A percentile compares a stretch with the other conserved stretches of the same genome.
phyloP scores from a whole-genome alignment of 2,888 invertebrate genomes.

The Trachelus stipa region DNA sequence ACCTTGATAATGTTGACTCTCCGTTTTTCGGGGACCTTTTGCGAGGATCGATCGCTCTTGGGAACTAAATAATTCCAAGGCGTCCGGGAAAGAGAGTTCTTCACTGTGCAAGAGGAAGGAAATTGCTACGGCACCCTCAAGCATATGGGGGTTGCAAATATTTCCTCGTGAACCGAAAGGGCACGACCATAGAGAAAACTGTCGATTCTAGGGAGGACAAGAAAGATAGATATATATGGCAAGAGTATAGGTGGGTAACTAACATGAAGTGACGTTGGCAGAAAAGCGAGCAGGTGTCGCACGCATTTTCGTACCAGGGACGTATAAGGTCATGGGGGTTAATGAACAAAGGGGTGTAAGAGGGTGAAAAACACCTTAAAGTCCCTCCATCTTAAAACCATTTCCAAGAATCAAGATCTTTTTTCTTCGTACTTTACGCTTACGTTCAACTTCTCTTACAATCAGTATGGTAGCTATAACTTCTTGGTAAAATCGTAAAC shows the following conservation, averaged over 20 bases:
- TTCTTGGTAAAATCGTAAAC: neutral
- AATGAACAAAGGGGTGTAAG: neutral
- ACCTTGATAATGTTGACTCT: neutral
- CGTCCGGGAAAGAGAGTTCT: neutral
- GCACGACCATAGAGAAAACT: neutral
- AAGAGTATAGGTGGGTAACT: neutral
- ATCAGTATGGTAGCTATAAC: neutral
- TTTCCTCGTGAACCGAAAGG: neutral
- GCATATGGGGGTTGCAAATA: slow-evolving; percentile 6
- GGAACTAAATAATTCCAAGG: slow-evolving; percentile 1
- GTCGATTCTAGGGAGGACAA: neutral
- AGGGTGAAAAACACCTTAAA: neutral
- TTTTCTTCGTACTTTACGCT: neutral
- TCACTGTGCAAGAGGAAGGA: neutral
- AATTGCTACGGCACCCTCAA: neutral
- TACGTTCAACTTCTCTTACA: neutral
- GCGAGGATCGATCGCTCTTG: slow-evolving; percentile 2
- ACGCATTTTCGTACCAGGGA: neutral
- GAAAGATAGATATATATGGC: neutral
- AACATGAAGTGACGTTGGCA: neutral
- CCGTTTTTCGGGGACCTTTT: neutral
- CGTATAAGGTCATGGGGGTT: neutral
- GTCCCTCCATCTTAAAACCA: neutral
- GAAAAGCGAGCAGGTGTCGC: slow-evolving; percentile 7
- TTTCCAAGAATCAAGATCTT: neutral